These are phyloP conservation scores for Xenopus tropicalis DNA, from an alignment of 2,113 vertebrate genomes.

Conservation along the genomic window UCB_Xtro_10.0 CM004452.2:6035001-6035500, in stretches of 20 bases:
- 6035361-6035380: slow-evolving; percentile 50
- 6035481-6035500: slow-evolving; percentile 27
- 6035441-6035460: slow-evolving; percentile 34
- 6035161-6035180: slow-evolving; percentile 61
- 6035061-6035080: slow-evolving; percentile 67
- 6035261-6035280: not conserved
- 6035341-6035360: slow-evolving; percentile 56
- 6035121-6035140: slow-evolving; percentile 56
- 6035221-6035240: slow-evolving; percentile 23
- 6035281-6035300: slow-evolving; percentile 34
- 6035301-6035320: slow-evolving; percentile 24
- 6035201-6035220: not conserved
- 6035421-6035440: slow-evolving; percentile 50
- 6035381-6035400: slow-evolving; percentile 49
- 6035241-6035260: not conserved
- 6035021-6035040: slow-evolving; percentile 74
- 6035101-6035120: slow-evolving; percentile 60
- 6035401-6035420: slow-evolving; percentile 28
- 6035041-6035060: slow-evolving; percentile 62
- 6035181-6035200: slow-evolving; percentile 46
- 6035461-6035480: slow-evolving; percentile 50
- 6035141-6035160: slow-evolving; percentile 71
- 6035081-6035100: slow-evolving; percentile 64
- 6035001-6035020: slow-evolving; percentile 75
- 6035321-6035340: slow-evolving; percentile 69